These are phyloP conservation scores for Emydura subglobosa DNA, from an alignment of 2,113 vertebrate genomes.

Conservation along the genomic window DNA sequence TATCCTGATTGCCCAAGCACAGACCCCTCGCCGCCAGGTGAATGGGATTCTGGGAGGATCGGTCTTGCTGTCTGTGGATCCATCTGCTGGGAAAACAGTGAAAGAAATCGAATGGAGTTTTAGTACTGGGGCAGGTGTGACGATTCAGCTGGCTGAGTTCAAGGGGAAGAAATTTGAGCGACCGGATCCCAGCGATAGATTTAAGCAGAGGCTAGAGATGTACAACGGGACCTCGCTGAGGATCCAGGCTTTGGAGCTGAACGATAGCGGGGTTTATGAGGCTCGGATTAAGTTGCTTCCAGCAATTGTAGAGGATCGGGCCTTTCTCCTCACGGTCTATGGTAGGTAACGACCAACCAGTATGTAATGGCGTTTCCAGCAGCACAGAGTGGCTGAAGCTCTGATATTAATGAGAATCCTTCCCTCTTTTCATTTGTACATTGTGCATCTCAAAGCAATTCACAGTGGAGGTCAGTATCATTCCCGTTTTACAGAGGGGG, in stretches of 20 bases:
- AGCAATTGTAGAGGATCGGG: background rate
- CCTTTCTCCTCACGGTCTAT: background rate
- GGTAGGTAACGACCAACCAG: rapidly evolving
- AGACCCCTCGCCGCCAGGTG: background rate
- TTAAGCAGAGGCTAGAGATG: background rate
- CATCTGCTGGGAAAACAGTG: rapidly evolving
- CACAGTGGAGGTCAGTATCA: background rate
- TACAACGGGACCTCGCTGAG: background rate
- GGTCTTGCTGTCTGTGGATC: background rate
- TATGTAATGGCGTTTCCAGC: background rate
- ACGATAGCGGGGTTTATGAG: background rate
- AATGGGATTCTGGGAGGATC: background rate
- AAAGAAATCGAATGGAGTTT: background rate
- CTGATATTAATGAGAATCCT: background rate
- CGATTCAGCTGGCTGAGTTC: background rate
- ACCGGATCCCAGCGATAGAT: rapidly evolving
- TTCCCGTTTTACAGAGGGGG: background rate
- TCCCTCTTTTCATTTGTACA: background rate
- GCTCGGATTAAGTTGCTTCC: background rate
- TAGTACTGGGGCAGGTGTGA: rapidly evolving
- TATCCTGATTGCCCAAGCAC: background rate
- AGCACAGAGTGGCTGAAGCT: background rate
- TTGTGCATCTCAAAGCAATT: background rate
- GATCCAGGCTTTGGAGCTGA: background rate
- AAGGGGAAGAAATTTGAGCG: rapidly evolving